Evolutionary conservation across 2,888 invertebrate species (phyloP).

Genomic region (Dynastes maya): DNA sequence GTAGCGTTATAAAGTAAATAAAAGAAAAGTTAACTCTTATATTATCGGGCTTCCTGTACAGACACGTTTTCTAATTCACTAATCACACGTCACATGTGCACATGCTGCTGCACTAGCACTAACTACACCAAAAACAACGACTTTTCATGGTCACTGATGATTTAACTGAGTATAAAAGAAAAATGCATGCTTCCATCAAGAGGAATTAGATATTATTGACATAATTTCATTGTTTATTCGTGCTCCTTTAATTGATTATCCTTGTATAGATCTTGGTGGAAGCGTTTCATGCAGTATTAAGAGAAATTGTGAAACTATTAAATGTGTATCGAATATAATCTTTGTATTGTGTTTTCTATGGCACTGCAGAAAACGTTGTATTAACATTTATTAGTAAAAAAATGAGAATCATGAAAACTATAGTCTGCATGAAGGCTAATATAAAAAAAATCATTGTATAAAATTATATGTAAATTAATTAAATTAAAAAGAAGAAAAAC

Average conservation of each 20-base stretch:
- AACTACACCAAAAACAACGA: conserved; percentile 55
- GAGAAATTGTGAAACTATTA: conserved; percentile 51
- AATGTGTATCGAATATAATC: conserved; percentile 56
- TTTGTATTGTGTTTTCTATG: conserved; percentile 60
- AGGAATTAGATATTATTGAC: neutral
- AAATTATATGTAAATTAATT: conserved; percentile 63
- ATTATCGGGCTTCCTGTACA: conserved; percentile 62
- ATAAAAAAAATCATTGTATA: conserved; percentile 64
- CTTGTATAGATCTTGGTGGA: conserved; percentile 6
- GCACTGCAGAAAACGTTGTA: conserved; percentile 63
- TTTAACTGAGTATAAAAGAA: conserved; percentile 63
- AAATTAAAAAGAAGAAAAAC: conserved; percentile 57
- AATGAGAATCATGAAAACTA: conserved; percentile 50
- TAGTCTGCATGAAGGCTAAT: conserved; percentile 62
- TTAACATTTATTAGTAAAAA: conserved; percentile 56
- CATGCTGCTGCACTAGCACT: conserved; percentile 59
- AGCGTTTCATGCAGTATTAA: conserved; percentile 17
- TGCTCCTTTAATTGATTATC: too few species aligned
- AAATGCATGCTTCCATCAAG: conserved; percentile 22
- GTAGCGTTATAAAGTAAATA: conserved; percentile 21
- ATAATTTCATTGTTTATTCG: neutral
- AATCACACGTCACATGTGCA: conserved; percentile 51
- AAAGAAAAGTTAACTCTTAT: conserved; percentile 11
- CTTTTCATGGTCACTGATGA: conserved; percentile 58
- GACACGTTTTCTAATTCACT: conserved; percentile 53